phyloP scores from a whole-genome alignment of 1,140 invertebrate genomes.

The Drosophila baimaii region DNA sequence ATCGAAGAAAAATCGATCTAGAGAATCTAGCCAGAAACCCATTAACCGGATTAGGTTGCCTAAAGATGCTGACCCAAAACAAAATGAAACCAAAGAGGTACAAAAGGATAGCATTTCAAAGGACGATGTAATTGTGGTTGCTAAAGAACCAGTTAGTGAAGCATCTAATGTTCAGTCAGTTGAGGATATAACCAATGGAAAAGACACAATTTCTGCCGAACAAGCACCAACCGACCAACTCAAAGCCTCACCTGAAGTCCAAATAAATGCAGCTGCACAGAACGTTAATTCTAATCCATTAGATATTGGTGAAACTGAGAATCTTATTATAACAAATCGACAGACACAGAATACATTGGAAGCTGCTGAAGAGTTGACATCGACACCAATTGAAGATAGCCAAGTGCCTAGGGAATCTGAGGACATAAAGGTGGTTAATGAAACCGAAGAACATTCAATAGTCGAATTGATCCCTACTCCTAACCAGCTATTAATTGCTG shows the following conservation, averaged over 20 bases:
- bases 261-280: neutral
- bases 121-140: neutral
- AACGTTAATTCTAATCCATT: neutral
- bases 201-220: no score
- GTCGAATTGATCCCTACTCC: neutral
- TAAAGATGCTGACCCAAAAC: neutral
- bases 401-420: neutral
- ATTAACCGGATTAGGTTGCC: conserved; percentile 26
- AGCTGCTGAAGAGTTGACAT: no score
- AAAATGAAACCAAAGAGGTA: neutral
- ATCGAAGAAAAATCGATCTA: conserved; percentile 32
- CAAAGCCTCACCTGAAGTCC: neutral
- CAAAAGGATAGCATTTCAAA: neutral
- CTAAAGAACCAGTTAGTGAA: neutral
- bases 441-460: neutral
- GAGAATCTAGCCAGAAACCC: conserved; percentile 65
- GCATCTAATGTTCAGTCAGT: neutral
- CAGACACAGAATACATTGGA: neutral
- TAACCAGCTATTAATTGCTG: neutral
- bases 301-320: neutral
- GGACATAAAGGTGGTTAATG: no score
- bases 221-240: neutral
- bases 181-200: neutral
- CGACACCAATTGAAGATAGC: neutral
- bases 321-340: neutral